Evolutionary conservation across 2,888 invertebrate species (phyloP), one percentile per base, ranked within the genome.

Genomic region (Caenorhabditis angaria): DNA sequence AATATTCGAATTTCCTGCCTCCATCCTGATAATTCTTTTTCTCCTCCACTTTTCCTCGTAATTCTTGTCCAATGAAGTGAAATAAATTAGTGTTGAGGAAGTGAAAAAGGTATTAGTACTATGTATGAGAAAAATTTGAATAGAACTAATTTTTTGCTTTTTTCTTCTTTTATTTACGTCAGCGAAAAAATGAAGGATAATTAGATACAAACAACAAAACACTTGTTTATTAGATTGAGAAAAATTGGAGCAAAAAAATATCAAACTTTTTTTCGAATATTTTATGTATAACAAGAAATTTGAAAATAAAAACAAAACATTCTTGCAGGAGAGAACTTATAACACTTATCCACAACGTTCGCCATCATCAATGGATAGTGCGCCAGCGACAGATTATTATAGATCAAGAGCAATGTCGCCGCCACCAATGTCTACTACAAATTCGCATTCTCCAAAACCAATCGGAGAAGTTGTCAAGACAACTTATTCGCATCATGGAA

Each of bases 301-400:
- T 51, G 22, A 4, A 51, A 8, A 51, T 20, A 51, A 51, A 32
- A 22, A 20, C 22, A 20, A 51, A 51, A 8, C 4, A 18, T 51
- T 6, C 2, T 68, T 77, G 27, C 75, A 80, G 78, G 82, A 81
- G 69, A 73, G 82, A 41, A 67, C 73, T 48, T 82, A 82, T 63
- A 70, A 77, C 58, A 68, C 78, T 24, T 83, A 83, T 63, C 82
- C 83, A 12, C 82, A 79, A 55, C 79, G 82, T 20, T 81, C 84
- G 29, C 84, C 84, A 20, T 83, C 82, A 0, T 81, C 82, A 5
- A 71, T 82, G 71, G 82, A 84, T 51, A 70, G 75, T 28, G 78
- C 79, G 22, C 79, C 79, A 12, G 67, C 71, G 2, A 77, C 76
- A 18, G 72, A 72, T 50, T 68, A 69, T 41, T 65, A 76, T 59